A percentile compares a stretch with the other conserved stretches of the same genome.
These are phyloP conservation scores for Phocoena sinus DNA, from an alignment of 2,113 vertebrate genomes.

Conservation along the genomic window DNA sequence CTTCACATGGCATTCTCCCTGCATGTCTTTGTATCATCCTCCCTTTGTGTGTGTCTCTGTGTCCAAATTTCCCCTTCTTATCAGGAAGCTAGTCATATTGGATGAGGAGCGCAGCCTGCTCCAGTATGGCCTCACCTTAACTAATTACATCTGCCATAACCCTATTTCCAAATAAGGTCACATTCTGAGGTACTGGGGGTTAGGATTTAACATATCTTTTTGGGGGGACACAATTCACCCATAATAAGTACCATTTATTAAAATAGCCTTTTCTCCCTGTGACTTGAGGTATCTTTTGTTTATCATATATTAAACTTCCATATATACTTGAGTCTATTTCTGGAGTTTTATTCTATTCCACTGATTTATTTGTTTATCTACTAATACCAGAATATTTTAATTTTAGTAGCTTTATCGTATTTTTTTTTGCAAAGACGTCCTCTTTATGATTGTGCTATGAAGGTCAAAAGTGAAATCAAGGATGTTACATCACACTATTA, in stretches of 20 bases:
- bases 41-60: not conserved
- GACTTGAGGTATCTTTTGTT: not conserved
- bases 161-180: not conserved
- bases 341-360: not conserved
- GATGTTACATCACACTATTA: not conserved
- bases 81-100: not conserved
- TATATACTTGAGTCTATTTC: not conserved
- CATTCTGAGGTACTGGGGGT: not conserved
- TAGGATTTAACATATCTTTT: not conserved
- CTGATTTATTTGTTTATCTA: not conserved
- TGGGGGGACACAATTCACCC: not conserved
- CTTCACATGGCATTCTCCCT: not conserved
- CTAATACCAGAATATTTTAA: not conserved
- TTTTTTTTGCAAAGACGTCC: constrained; percentile 28
- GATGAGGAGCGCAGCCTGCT: not conserved
- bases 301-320: not conserved
- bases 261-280: not conserved
- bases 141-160: not conserved
- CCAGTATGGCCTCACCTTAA: not conserved
- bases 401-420: not conserved
- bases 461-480: constrained; percentile 31
- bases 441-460: constrained; percentile 18
- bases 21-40: not conserved
- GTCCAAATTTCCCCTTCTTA: not conserved
- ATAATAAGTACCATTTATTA: not conserved